These are phyloP conservation scores for Archaeoteleia sp. DNA, from an alignment of 2,888 invertebrate genomes.

Conservation along the genomic window DNA sequence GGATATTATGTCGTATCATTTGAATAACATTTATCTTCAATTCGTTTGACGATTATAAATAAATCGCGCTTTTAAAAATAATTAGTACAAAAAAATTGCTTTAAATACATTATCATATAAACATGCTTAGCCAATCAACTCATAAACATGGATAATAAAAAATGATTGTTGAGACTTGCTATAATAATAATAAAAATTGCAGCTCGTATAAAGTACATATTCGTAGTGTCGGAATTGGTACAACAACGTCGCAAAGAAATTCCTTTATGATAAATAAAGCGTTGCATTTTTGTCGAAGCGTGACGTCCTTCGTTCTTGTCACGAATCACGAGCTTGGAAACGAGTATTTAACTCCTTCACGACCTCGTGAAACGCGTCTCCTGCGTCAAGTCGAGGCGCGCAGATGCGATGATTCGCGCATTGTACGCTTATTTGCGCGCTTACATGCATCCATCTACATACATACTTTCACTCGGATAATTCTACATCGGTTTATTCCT, in stretches of 20 bases:
- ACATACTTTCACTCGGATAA: conserved; percentile 45
- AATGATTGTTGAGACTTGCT: too few species aligned
- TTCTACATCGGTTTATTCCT: conserved; percentile 31
- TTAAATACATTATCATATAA: too few species aligned
- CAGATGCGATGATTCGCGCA: conserved; percentile 51
- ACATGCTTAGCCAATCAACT: too few species aligned
- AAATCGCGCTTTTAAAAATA: too few species aligned
- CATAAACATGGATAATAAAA: too few species aligned
- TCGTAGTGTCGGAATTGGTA: conserved; percentile 34
- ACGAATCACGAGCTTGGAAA: conserved; percentile 46
- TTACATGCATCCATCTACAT: not conserved
- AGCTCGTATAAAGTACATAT: too few species aligned
- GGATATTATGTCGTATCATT: too few species aligned
- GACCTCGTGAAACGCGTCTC: conserved; percentile 49
- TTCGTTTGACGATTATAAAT: too few species aligned
- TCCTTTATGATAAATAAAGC: conserved; percentile 46
- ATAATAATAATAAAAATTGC: conserved; percentile 17
- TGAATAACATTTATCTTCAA: too few species aligned
- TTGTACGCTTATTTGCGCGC: conserved; percentile 35
- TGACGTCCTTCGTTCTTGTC: conserved; percentile 50
- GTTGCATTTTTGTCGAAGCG: conserved; percentile 48
- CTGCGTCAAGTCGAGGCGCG: conserved; percentile 34
- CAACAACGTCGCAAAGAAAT: conserved; percentile 30
- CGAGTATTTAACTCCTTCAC: conserved; percentile 48
- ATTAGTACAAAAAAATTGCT: too few species aligned